A percentile compares a stretch with the other conserved stretches of the same genome.
phyloP scores from a whole-genome alignment of 2,888 invertebrate species.

The Furcula furcula region DNA sequence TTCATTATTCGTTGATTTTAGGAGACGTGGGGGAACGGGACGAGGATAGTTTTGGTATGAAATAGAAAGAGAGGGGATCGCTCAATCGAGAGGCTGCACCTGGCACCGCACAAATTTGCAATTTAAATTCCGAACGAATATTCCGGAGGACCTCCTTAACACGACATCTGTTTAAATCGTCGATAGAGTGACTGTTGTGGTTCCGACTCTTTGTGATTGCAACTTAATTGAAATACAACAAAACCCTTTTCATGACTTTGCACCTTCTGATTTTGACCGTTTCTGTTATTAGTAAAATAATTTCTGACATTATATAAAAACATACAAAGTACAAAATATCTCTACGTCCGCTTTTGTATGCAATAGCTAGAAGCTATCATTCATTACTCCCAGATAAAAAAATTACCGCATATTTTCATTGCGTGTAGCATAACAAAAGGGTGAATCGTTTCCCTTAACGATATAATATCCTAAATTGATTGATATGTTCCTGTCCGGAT shows the following conservation, averaged over 20 bases:
- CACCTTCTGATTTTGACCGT: slow-evolving; percentile 36
- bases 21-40: slow-evolving; percentile 51
- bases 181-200: slow-evolving; percentile 76
- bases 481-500: slow-evolving; percentile 62
- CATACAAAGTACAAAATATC: too few species aligned
- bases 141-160: slow-evolving; percentile 80
- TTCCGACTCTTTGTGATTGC: slow-evolving; percentile 72
- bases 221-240: slow-evolving; percentile 78
- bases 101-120: slow-evolving; percentile 79
- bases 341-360: too few species aligned
- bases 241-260: slow-evolving; percentile 58
- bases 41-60: slow-evolving; percentile 37
- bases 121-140: slow-evolving; percentile 80
- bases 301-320: too few species aligned
- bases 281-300: too few species aligned
- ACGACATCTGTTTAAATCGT: slow-evolving; percentile 82
- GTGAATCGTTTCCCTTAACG: slow-evolving; percentile 47
- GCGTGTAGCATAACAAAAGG: slow-evolving; percentile 38
- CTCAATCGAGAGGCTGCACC: slow-evolving; percentile 72
- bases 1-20: slow-evolving; percentile 78
- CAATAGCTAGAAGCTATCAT: too few species aligned
- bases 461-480: slow-evolving; percentile 72
- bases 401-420: slow-evolving; percentile 1
- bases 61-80: slow-evolving; percentile 54
- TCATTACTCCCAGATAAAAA: not conserved